Conservation (phyloP, 2,797 vertebrate species). For the Rhadinocentrus ornatus region DNA sequence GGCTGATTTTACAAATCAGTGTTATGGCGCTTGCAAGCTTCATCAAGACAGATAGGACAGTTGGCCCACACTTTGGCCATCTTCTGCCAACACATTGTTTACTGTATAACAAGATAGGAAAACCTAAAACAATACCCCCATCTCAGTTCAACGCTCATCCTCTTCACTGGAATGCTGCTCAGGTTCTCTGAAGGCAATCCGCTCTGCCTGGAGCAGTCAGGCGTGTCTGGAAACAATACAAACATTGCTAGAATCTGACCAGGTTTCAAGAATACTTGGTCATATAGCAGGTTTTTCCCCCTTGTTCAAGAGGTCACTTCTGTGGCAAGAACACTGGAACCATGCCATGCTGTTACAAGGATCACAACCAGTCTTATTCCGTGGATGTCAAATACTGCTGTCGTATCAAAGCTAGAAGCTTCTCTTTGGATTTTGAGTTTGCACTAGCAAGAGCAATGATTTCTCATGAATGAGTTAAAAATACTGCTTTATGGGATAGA, state of each 20-base stretch:
- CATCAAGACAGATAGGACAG: slow-evolving; percentile 31
- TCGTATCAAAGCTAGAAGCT: background rate
- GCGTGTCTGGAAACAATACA: background rate
- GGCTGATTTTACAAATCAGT: slow-evolving; percentile 15
- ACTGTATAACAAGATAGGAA: slow-evolving; percentile 65
- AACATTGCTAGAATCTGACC: background rate
- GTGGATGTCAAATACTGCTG: background rate
- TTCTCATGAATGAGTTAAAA: background rate
- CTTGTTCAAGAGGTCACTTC: background rate
- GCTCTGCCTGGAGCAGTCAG: background rate
- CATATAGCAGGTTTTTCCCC: background rate
- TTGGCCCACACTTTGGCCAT: slow-evolving; percentile 60
- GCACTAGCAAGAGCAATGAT: background rate
- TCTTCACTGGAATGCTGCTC: slow-evolving; percentile 30
- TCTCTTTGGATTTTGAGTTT: background rate
- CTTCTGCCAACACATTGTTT: slow-evolving; percentile 67
- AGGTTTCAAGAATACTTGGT: background rate
- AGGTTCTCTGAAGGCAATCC: slow-evolving; percentile 11
- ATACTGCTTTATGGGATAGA: background rate
- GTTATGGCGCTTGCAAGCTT: slow-evolving; percentile 38
- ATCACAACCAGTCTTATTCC: background rate
- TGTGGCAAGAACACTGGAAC: background rate
- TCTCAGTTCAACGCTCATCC: slow-evolving; percentile 30
- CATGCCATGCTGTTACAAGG: background rate
- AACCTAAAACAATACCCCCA: slow-evolving; percentile 50